Conservation (phyloP, 2,888 invertebrate species). For the Acanthacorydalis orientalis region DNA sequence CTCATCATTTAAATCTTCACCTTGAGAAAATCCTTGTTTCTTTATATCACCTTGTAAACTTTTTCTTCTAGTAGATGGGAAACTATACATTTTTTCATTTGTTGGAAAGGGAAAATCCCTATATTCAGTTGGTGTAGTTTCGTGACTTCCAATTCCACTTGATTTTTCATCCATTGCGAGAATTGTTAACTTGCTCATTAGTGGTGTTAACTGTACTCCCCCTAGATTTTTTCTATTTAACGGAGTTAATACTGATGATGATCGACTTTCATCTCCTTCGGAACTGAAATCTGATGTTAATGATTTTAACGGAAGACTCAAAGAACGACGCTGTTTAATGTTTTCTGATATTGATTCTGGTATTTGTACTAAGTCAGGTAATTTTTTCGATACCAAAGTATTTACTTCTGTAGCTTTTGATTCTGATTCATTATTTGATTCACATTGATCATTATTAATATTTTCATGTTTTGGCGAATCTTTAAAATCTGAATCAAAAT, state of each 20-base stretch:
- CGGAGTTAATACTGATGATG: slow-evolving; percentile 13
- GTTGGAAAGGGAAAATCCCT: slow-evolving; percentile 19
- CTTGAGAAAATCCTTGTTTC: slow-evolving; percentile 26
- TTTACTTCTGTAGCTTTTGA: slow-evolving; percentile 15
- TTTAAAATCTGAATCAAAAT: slow-evolving; percentile 28
- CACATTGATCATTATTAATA: slow-evolving; percentile 23
- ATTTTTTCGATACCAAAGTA: slow-evolving; percentile 1
- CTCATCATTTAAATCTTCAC: slow-evolving; percentile 19
- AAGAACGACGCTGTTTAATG: slow-evolving; percentile 29
- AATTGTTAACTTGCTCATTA: slow-evolving; percentile 67
- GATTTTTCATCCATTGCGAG: slow-evolving; percentile 51
- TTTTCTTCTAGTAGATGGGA: neutral
- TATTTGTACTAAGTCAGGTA: slow-evolving; percentile 23
- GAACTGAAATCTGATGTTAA: slow-evolving; percentile 22
- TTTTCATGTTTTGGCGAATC: slow-evolving; percentile 6
- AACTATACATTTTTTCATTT: slow-evolving; percentile 7
- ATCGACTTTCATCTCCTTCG: slow-evolving; percentile 18
- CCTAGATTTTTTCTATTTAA: slow-evolving; percentile 36
- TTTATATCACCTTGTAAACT: slow-evolving; percentile 13
- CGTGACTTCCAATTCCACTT: slow-evolving; percentile 49
- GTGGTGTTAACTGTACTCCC: slow-evolving; percentile 58
- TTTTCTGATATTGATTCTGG: no score
- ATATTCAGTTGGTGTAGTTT: slow-evolving; percentile 42
- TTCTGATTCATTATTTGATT: slow-evolving; percentile 22
- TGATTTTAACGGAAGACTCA: slow-evolving; percentile 58